phyloP scores from a whole-genome alignment of 1,140 invertebrate genomes.

The Drosophila triauraria region DNA sequence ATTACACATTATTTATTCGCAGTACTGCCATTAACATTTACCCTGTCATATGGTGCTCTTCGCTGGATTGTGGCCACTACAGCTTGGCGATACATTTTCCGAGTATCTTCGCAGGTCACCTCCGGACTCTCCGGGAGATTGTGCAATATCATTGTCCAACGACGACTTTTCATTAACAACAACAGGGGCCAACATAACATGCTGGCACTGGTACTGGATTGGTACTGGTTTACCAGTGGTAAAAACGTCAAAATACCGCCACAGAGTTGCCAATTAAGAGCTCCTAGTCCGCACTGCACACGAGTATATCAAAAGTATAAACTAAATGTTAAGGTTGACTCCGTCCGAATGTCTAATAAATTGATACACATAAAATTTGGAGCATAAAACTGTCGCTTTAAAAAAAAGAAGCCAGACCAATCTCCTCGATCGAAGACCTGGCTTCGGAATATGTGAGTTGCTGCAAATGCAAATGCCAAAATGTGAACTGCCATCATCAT shows the following conservation, averaged over 20 bases:
- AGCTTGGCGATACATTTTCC: conserved; percentile 41
- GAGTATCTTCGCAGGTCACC: conserved; percentile 48
- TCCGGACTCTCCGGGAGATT: conserved; percentile 38
- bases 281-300: conserved; percentile 41
- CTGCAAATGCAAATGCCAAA: conserved; percentile 79
- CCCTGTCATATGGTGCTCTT: conserved; percentile 53
- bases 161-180: conserved; percentile 74
- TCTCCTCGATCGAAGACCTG: background rate
- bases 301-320: conserved; percentile 63
- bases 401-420: conserved; percentile 27
- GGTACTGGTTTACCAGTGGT: conserved; percentile 13
- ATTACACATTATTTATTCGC: conserved; percentile 68
- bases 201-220: background rate
- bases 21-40: conserved; percentile 55
- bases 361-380: conserved; percentile 81
- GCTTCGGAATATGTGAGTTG: conserved; percentile 37
- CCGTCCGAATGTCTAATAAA: conserved; percentile 62
- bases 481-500: conserved; percentile 67
- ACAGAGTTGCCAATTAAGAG: conserved; percentile 74
- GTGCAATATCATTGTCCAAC: conserved; percentile 74
- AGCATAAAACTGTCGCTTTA: conserved; percentile 76
- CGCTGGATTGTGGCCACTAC: conserved; percentile 22
- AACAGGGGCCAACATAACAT: background rate
- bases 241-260: conserved; percentile 61
- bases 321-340: conserved; percentile 81